Conservation (phyloP, 2,113 vertebrate genomes). For the Orientallactaga bullata region DNA sequence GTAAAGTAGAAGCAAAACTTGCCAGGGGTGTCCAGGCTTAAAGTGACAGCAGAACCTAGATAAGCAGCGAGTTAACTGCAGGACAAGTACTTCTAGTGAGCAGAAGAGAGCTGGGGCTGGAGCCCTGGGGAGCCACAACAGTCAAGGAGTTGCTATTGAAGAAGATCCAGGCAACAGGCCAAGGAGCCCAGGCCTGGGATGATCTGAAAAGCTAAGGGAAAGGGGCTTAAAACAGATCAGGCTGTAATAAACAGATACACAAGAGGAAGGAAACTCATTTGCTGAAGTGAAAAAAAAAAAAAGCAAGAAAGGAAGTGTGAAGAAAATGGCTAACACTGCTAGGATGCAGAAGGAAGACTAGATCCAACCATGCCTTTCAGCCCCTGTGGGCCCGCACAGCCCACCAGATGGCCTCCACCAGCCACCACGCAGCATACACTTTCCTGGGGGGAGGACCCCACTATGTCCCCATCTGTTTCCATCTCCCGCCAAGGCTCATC, state of each 20-base stretch:
- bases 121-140: background rate
- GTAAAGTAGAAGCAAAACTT: background rate
- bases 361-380: background rate
- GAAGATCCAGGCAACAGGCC: background rate
- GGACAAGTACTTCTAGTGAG: background rate
- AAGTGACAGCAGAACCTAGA: background rate
- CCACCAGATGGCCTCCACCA: background rate
- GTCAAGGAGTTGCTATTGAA: background rate
- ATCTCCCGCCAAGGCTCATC: background rate
- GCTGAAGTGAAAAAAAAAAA: background rate
- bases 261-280: background rate
- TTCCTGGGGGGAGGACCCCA: background rate
- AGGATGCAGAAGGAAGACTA: background rate
- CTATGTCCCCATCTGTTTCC: background rate
- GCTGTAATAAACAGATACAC: background rate
- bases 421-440: background rate
- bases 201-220: background rate
- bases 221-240: background rate
- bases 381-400: background rate
- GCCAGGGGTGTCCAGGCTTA: background rate
- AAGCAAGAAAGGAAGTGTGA: background rate
- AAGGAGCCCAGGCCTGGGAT: background rate
- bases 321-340: accelerated
- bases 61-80: background rate
- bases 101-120: background rate